A percentile compares a stretch with the other conserved stretches of the same genome.
Conservation (phyloP, 2,888 invertebrate genomes). For the Drosophila aldrichi region DNA sequence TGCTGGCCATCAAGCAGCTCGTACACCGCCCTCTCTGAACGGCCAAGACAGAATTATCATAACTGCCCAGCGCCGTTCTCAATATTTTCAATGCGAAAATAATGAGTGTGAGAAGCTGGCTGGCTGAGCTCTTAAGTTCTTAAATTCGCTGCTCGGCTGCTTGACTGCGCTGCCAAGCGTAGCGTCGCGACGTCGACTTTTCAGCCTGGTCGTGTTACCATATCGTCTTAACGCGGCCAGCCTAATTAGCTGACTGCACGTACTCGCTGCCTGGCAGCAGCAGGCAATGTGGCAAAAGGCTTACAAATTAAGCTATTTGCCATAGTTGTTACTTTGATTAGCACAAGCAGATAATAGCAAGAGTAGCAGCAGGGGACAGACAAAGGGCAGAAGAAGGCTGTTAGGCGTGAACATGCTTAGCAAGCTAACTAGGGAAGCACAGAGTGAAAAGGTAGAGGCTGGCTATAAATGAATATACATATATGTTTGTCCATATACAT, state of each 20-base stretch:
- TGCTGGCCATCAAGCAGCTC: conserved; percentile 28
- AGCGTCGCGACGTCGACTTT: conserved; percentile 9
- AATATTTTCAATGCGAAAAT: conserved; percentile 74
- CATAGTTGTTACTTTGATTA: conserved; percentile 61
- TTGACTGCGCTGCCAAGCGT: conserved; percentile 21
- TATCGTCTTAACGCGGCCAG: conserved; percentile 46
- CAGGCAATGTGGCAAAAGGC: conserved; percentile 46
- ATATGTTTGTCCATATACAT: neutral
- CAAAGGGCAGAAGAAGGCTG: neutral
- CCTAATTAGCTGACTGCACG: conserved; percentile 71
- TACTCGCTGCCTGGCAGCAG: conserved; percentile 33
- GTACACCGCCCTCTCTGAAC: neutral
- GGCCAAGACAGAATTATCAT: conserved; percentile 65
- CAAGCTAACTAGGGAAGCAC: neutral
- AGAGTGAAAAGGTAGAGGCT: neutral
- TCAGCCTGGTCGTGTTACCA: conserved; percentile 37
- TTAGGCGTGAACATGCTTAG: conserved; percentile 11
- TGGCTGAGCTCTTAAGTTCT: conserved; percentile 27
- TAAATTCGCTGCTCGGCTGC: conserved; percentile 9
- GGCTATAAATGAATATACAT: neutral
- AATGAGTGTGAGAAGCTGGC: conserved; percentile 79
- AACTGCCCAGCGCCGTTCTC: conserved; percentile 60
- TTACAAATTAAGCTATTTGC: conserved; percentile 77
- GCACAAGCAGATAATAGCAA: conserved; percentile 22
- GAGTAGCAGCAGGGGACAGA: neutral